Conservation (phyloP, 1,140 invertebrate genomes). For the Eurosta solidaginis region DNA sequence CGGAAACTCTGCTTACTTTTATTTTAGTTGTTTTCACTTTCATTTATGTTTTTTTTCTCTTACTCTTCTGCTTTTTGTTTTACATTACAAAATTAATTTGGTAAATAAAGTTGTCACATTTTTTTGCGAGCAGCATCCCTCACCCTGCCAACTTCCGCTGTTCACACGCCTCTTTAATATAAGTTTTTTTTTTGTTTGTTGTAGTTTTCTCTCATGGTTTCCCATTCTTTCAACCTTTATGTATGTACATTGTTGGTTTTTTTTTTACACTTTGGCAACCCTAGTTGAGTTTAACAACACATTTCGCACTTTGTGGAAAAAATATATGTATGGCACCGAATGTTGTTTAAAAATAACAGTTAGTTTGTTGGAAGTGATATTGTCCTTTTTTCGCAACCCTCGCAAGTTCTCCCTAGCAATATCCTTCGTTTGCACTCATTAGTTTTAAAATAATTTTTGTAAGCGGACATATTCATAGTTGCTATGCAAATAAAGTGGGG, state of each 20-base stretch:
- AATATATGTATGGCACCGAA: neutral
- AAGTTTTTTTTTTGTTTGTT: neutral
- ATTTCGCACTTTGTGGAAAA: neutral
- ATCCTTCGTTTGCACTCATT: neutral
- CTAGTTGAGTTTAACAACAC: neutral
- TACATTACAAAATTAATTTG: neutral
- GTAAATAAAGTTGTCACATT: constrained; percentile 7
- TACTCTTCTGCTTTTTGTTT: neutral
- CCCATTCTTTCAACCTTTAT: neutral
- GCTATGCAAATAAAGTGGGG: neutral
- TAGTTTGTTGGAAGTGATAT: neutral
- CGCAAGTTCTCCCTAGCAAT: neutral
- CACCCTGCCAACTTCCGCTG: neutral
- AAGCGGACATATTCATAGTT: neutral
- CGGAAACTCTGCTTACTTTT: too few species aligned
- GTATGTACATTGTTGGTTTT: neutral
- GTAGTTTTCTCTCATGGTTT: neutral
- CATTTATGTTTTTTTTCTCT: neutral
- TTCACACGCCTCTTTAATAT: neutral
- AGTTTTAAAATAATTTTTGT: too few species aligned
- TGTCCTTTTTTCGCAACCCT: neutral
- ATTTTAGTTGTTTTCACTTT: neutral
- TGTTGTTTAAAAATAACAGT: neutral
- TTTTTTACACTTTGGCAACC: neutral
- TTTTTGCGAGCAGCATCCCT: too few species aligned